Conservation (phyloP, 2,113 vertebrate species). For the Parotia lawesii region DNA sequence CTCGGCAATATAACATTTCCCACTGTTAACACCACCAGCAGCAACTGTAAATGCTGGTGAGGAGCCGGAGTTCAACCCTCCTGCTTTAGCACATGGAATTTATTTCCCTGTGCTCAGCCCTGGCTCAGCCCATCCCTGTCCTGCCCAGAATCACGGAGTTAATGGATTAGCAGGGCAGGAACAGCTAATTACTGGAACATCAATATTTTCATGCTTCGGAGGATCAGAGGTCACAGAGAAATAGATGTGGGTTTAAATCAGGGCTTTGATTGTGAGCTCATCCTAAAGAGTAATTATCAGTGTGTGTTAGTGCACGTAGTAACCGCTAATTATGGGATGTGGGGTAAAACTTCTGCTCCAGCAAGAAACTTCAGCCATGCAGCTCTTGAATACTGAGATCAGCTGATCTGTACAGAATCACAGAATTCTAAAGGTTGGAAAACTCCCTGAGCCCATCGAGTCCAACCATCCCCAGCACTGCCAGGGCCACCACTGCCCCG, state of each 20-base stretch:
- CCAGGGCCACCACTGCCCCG: not conserved
- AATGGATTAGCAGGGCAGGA: not conserved
- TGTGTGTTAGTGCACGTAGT: not conserved
- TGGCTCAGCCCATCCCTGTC: not conserved
- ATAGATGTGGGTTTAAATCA: not conserved
- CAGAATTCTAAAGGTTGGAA: fast-evolving
- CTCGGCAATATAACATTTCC: not conserved
- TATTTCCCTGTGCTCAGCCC: not conserved
- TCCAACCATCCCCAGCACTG: not conserved
- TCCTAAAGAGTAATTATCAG: not conserved
- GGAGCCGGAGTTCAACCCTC: not conserved
- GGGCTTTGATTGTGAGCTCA: not conserved
- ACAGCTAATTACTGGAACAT: not conserved
- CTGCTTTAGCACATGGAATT: not conserved
- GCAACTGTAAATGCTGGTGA: not conserved
- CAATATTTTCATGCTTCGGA: not conserved
- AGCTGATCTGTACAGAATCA: not conserved
- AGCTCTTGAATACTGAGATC: not conserved
- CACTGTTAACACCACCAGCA: not conserved
- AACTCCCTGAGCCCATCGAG: not conserved
- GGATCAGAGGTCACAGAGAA: not conserved
- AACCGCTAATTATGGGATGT: not conserved
- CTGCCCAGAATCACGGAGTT: not conserved
- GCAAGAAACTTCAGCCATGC: not conserved
- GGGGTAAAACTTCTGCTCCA: not conserved